phyloP scores from a whole-genome alignment of 2,113 vertebrate species.

The Neotoma lepida region DNA sequence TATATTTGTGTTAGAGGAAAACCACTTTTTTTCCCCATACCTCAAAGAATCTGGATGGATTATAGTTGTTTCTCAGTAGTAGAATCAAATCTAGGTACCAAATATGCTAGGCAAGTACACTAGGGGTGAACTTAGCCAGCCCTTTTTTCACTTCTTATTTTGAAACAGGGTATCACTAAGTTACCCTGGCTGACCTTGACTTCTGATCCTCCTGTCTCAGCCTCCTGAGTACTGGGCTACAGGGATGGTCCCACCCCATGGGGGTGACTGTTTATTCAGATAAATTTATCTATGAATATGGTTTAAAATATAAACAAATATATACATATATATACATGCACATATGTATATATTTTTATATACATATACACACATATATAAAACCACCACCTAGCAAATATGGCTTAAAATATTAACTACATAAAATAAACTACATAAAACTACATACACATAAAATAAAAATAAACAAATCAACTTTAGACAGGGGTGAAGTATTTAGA shows the following conservation, averaged over 20 bases:
- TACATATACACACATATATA: too few relatives aligned
- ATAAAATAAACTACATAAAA: too few relatives aligned
- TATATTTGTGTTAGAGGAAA: neutral
- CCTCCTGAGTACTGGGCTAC: neutral
- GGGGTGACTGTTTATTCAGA: too few relatives aligned
- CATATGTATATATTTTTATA: too few relatives aligned
- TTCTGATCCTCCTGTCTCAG: neutral
- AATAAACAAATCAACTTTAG: neutral
- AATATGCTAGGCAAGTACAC: neutral
- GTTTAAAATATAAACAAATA: too few relatives aligned
- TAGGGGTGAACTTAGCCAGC: neutral
- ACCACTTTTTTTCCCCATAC: neutral
- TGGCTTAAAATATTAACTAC: neutral
- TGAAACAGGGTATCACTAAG: neutral
- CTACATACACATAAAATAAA: neutral
- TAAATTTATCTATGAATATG: neutral
- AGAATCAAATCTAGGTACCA: neutral
- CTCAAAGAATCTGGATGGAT: constrained; percentile 13
- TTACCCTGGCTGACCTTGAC: neutral
- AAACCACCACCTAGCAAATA: neutral
- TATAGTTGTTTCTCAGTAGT: neutral
- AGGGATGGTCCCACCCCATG: neutral
- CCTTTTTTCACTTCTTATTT: neutral
- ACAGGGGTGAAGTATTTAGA: neutral
- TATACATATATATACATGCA: too few relatives aligned